phyloP scores from a whole-genome alignment of 1,140 invertebrate genomes.

The Lepidostoma basale region DNA sequence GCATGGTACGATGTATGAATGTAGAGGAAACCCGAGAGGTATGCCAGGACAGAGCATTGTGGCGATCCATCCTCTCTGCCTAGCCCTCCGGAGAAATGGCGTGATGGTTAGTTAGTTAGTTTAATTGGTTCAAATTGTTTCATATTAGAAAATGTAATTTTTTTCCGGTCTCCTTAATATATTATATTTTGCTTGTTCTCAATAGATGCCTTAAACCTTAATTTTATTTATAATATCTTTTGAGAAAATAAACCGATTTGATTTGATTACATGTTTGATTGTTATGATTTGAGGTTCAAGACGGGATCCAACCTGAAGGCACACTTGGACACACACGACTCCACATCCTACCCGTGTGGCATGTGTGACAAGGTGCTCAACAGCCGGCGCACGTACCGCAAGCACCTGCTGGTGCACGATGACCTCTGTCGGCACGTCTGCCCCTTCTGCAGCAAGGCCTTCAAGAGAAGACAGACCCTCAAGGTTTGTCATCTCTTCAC shows the following conservation, averaged over 20 bases:
- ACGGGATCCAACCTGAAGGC: slow-evolving; percentile 59
- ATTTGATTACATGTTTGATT: background rate
- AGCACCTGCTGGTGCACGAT: slow-evolving; percentile 59
- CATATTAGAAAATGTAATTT: too few species aligned
- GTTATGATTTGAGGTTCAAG: slow-evolving; percentile 53
- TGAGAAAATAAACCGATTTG: background rate
- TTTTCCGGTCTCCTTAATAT: too few species aligned
- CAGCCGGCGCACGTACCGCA: slow-evolving; percentile 56
- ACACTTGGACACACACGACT: slow-evolving; percentile 58
- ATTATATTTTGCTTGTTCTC: too few species aligned
- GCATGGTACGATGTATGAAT: too few species aligned
- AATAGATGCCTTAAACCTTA: too few species aligned
- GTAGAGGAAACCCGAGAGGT: too few species aligned
- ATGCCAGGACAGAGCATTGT: too few species aligned
- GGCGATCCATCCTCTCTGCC: too few species aligned
- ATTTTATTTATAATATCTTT: too few species aligned
- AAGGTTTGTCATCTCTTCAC: slow-evolving; percentile 49
- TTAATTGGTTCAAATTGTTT: too few species aligned
- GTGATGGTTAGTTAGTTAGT: too few species aligned
- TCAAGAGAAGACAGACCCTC: slow-evolving; percentile 58
- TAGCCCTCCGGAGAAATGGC: too few species aligned
- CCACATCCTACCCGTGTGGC: slow-evolving; percentile 58
- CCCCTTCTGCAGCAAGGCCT: slow-evolving; percentile 59
- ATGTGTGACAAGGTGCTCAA: slow-evolving; percentile 58
- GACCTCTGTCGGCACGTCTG: slow-evolving; percentile 57